These are phyloP conservation scores for Archegozetes longisetosus DNA, from an alignment of 1,140 invertebrate genomes.

Conservation along the genomic window DNA sequence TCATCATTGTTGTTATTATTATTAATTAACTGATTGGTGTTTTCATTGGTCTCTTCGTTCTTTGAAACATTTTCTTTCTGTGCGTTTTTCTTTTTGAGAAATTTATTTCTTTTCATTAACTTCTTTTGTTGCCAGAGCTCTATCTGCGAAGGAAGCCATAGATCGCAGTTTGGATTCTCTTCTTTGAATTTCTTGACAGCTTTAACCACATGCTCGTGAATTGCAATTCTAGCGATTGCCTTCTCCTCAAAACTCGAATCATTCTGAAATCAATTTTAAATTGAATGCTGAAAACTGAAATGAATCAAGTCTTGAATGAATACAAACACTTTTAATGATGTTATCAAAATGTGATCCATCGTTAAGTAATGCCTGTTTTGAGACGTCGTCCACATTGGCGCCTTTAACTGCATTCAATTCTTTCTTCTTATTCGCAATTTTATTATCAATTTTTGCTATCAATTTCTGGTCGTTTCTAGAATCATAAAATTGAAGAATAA, in stretches of 20 bases:
- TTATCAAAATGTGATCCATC: not conserved
- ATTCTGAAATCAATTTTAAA: not conserved
- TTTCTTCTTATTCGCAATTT: not conserved
- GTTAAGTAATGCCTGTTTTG: conserved; percentile 2
- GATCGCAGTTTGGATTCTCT: conserved; percentile 8
- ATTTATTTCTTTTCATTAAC: not conserved
- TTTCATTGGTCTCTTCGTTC: not conserved
- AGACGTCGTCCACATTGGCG: not conserved
- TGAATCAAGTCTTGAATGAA: not conserved
- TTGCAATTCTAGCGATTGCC: not conserved
- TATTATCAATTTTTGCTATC: not conserved
- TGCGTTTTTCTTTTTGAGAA: not conserved
- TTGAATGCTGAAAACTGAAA: not conserved
- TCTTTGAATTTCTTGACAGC: conserved; percentile 7
- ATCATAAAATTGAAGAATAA: not conserved
- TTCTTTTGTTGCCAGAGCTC: conserved; percentile 9
- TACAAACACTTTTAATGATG: not conserved
- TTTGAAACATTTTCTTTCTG: not conserved
- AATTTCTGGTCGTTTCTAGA: not conserved
- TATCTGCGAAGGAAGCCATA: conserved; percentile 2
- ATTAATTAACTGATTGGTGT: not conserved
- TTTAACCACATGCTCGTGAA: not conserved
- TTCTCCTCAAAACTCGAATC: not conserved
- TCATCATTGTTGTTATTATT: not conserved
- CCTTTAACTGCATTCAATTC: not conserved